Evolutionary conservation across 2,888 invertebrate genomes (phyloP).

Genomic region (Andricus curvator): DNA sequence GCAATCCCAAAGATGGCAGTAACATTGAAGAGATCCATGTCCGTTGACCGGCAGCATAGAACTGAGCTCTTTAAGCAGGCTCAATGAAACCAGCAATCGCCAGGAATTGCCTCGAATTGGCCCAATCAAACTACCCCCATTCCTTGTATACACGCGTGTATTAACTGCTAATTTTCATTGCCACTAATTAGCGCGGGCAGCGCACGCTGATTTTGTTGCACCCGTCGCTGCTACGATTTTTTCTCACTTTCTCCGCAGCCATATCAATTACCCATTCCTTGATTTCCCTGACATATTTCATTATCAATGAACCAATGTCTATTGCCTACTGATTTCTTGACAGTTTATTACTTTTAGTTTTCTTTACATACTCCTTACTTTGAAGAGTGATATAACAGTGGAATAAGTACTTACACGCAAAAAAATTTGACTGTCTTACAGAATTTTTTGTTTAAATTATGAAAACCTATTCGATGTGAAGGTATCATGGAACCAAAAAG

Average conservation of each 20-base stretch:
- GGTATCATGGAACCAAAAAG: too few species aligned
- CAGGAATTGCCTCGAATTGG: slow-evolving; percentile 79
- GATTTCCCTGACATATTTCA: background rate
- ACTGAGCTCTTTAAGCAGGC: slow-evolving; percentile 74
- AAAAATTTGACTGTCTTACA: too few species aligned
- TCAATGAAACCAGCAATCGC: slow-evolving; percentile 78
- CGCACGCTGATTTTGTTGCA: slow-evolving; percentile 50
- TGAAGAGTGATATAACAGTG: too few species aligned
- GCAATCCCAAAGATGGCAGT: slow-evolving; percentile 44
- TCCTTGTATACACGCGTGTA: slow-evolving; percentile 76
- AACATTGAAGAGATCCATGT: slow-evolving; percentile 70
- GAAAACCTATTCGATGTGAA: too few species aligned
- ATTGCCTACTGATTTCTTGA: background rate
- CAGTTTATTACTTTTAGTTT: too few species aligned
- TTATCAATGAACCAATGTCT: background rate
- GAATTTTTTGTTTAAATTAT: too few species aligned
- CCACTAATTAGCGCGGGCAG: slow-evolving; percentile 69
- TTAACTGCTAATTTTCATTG: slow-evolving; percentile 77
- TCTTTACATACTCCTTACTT: too few species aligned
- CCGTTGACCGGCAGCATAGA: slow-evolving; percentile 74
- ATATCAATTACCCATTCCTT: background rate
- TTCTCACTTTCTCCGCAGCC: background rate
- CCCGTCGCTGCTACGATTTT: slow-evolving; percentile 19
- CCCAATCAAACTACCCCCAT: slow-evolving; percentile 79
- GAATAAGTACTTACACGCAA: too few species aligned